These are phyloP conservation scores for Prenolepis imparis DNA, from an alignment of 2,888 invertebrate species.

Conservation along the genomic window DNA sequence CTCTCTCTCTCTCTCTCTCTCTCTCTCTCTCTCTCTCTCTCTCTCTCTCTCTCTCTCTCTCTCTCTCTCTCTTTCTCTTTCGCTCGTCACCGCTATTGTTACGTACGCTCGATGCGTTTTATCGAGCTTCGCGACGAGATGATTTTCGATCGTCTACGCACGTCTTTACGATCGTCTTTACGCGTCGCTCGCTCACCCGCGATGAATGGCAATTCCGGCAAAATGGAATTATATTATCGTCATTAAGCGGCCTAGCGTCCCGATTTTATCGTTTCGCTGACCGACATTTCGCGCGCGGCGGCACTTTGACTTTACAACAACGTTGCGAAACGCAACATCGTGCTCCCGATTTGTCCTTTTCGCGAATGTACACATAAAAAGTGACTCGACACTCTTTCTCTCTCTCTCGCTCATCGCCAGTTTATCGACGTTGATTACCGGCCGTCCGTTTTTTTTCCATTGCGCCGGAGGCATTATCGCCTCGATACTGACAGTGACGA, in stretches of 20 bases:
- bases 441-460: constrained; percentile 66
- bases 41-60: constrained; percentile 29
- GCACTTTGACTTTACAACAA: constrained; percentile 32
- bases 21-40: constrained; percentile 30
- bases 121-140: constrained; percentile 63
- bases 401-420: constrained; percentile 10
- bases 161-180: constrained; percentile 61
- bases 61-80: constrained; percentile 5
- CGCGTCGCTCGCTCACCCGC: constrained; percentile 63
- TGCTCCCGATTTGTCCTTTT: constrained; percentile 37
- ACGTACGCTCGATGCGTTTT: constrained; percentile 69
- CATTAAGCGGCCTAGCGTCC: constrained; percentile 63
- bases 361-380: neutral
- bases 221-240: constrained; percentile 73
- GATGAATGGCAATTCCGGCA: constrained; percentile 67
- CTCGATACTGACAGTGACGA: constrained; percentile 63
- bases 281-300: constrained; percentile 41
- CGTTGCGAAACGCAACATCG: constrained; percentile 6
- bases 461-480: constrained; percentile 63
- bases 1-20: constrained; percentile 31
- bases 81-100: constrained; percentile 42
- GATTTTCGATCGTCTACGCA: constrained; percentile 64
- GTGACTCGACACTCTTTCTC: constrained; percentile 25
- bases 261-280: constrained; percentile 65
- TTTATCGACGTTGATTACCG: constrained; percentile 74